A percentile compares a stretch with the other conserved stretches of the same genome.
Conservation (phyloP, 2,888 invertebrate species). For the Podotricha telesiphe region DNA sequence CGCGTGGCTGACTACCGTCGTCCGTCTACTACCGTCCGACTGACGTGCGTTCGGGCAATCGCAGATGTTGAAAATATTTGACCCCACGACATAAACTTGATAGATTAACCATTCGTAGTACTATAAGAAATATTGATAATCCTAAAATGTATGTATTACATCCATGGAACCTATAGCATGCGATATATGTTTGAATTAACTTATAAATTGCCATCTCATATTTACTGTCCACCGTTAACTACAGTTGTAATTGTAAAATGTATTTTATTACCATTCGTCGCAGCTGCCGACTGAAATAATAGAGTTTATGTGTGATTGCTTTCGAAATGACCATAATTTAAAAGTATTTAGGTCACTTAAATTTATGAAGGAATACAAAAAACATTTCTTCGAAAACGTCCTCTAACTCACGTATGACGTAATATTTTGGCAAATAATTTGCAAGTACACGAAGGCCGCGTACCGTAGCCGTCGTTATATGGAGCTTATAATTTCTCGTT, state of each 20-base stretch:
- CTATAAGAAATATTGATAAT: not conserved
- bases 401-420: slow-evolving; percentile 46
- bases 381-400: slow-evolving; percentile 38
- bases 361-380: slow-evolving; percentile 15
- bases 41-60: slow-evolving; percentile 49
- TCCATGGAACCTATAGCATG: not conserved
- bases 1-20: slow-evolving; percentile 69
- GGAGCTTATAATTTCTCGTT: slow-evolving; percentile 73
- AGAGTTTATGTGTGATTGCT: slow-evolving; percentile 30
- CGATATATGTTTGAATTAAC: slow-evolving; percentile 12
- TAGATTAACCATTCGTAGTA: not conserved
- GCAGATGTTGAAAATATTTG: slow-evolving; percentile 50
- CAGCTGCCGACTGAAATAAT: slow-evolving; percentile 28
- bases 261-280: slow-evolving; percentile 25
- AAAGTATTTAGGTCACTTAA: slow-evolving; percentile 19
- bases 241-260: slow-evolving; percentile 26
- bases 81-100: slow-evolving; percentile 45
- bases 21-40: slow-evolving; percentile 47
- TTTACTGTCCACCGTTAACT: slow-evolving; percentile 17
- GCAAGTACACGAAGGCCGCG: slow-evolving; percentile 55
- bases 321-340: slow-evolving; percentile 21
- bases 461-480: slow-evolving; percentile 61
- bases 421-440: slow-evolving; percentile 55
- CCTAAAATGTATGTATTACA: not conserved
- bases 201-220: slow-evolving; percentile 22